phyloP scores from a whole-genome alignment of 2,113 vertebrate genomes.

The Eulemur macaco region DNA sequence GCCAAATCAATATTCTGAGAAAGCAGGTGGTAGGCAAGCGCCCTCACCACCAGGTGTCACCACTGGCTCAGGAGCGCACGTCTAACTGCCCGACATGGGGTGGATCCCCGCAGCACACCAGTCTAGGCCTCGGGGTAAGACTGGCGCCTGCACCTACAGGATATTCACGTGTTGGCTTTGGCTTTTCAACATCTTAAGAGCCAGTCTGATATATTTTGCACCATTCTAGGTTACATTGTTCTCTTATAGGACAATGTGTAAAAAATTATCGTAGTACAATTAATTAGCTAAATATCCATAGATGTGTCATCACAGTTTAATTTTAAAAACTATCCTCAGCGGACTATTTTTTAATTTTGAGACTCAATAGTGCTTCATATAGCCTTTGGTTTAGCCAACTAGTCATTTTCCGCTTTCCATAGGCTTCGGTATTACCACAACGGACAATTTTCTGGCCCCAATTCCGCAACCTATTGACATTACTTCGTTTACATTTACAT shows the following conservation, averaged over 20 bases:
- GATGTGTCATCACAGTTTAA: background rate
- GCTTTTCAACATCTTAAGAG: background rate
- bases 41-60: constrained; percentile 68
- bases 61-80: background rate
- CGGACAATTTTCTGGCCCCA: background rate
- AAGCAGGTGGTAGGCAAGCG: background rate
- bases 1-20: background rate
- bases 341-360: background rate
- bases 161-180: background rate
- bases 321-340: background rate
- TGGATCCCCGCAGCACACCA: background rate
- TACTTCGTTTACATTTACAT: background rate
- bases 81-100: background rate
- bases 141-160: background rate
- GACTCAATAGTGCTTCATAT: background rate
- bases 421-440: background rate
- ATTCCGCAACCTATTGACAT: background rate
- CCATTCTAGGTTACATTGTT: background rate
- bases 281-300: background rate
- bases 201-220: background rate
- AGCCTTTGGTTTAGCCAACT: background rate
- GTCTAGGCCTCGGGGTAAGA: background rate
- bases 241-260: background rate
- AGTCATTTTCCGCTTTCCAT: background rate
- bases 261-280: background rate